phyloP scores from a whole-genome alignment of 2,113 vertebrate genomes.

The Boulengeromyrus knoepffleri region DNA sequence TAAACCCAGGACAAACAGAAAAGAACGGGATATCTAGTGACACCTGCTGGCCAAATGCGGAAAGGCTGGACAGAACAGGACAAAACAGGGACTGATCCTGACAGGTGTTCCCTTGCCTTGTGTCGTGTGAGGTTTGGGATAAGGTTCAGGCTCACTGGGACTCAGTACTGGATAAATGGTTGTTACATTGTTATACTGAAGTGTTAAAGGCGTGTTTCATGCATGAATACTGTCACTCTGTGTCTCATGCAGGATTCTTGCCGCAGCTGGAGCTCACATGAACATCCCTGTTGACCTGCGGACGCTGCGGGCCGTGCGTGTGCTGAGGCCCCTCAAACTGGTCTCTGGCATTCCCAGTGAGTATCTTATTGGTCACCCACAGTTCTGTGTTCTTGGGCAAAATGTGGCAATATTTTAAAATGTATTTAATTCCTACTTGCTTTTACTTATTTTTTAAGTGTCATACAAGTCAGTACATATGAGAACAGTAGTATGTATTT shows the following conservation, averaged over 20 bases:
- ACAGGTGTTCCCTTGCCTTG: neutral
- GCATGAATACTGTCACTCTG: neutral
- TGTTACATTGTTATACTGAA: neutral
- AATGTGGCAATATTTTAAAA: neutral
- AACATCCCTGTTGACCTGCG: conserved; percentile 94
- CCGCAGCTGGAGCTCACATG: conserved; percentile 88
- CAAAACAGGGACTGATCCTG: neutral
- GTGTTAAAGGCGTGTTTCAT: neutral
- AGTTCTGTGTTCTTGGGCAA: neutral
- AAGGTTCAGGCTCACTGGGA: neutral
- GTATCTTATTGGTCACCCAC: neutral
- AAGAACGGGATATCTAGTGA: neutral
- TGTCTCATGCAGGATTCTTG: conserved; percentile 76
- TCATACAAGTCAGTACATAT: neutral
- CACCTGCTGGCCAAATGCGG: neutral
- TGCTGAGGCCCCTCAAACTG: conserved; percentile 78
- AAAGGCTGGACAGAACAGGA: neutral
- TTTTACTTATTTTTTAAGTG: neutral
- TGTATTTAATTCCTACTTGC: neutral
- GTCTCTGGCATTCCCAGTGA: conserved; percentile 15
- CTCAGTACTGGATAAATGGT: neutral
- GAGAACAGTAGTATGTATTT: neutral
- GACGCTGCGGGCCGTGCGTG: conserved; percentile 86
- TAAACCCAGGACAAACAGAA: neutral
- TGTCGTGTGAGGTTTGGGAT: neutral